Percentiles rank a stretch among this genome's conserved stretches.
These are phyloP conservation scores for Heptascelio sp. DNA, from an alignment of 2,888 invertebrate species.

Conservation along the genomic window DNA sequence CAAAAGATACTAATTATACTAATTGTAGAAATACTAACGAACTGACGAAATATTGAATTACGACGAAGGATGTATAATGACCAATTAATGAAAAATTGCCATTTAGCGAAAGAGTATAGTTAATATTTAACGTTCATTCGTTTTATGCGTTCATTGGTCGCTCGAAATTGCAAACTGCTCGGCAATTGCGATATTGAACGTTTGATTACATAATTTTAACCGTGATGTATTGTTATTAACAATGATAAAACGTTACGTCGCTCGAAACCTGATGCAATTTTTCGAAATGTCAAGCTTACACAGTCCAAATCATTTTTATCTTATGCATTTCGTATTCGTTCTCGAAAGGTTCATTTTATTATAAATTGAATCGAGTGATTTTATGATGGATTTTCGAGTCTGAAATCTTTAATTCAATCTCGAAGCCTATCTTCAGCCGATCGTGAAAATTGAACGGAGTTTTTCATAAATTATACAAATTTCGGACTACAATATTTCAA, in stretches of 20 bases:
- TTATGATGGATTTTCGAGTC: constrained; percentile 18
- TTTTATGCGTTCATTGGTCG: too few species aligned
- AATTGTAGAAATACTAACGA: neutral
- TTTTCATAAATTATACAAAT: constrained; percentile 5
- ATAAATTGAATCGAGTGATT: constrained; percentile 14
- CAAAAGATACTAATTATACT: too few species aligned
- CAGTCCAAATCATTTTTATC: neutral
- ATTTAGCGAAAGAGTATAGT: too few species aligned
- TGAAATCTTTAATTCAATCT: constrained; percentile 28
- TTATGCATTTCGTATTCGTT: constrained; percentile 14
- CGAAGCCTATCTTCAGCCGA: neutral
- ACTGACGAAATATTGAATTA: neutral
- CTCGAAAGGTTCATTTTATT: constrained; percentile 27
- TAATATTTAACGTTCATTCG: too few species aligned
- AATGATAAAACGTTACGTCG: neutral
- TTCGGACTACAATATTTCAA: neutral
- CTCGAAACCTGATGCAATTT: neutral
- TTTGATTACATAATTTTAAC: neutral
- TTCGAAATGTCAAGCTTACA: constrained; percentile 1
- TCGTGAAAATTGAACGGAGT: constrained; percentile 14
- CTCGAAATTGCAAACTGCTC: neutral
- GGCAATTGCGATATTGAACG: neutral
- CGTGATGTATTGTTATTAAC: neutral
- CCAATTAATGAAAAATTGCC: neutral
- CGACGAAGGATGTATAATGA: too few species aligned